Evolutionary conservation across 2,113 vertebrate genomes (phyloP), one percentile per base, ranked within the genome.

Genomic region (Corydoras maculifer): DNA sequence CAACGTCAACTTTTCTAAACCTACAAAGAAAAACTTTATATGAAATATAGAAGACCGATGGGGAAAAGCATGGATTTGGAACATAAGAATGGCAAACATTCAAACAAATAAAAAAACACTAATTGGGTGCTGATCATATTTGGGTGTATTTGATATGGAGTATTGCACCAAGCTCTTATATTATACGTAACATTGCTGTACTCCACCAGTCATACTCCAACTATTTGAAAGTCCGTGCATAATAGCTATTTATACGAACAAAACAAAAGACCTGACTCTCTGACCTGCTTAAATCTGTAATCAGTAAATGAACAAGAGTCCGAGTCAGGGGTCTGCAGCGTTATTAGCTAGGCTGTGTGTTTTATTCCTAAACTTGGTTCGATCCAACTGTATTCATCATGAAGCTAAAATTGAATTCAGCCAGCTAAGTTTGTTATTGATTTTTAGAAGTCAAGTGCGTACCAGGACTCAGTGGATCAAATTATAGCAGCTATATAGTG

Each of bases 1-100:
- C 15, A 62, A 67, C 48, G 60, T 65, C 50, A 60, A 61, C 61
- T 71, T 73, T 49, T 58, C 62, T 13, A 30, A 70, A 49, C 35
- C 10, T 11, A 35, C 25, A n/a, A 58, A 70, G 55, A 72, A 10
- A 59, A 63, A 30, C 15, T 5, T 8, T 54, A 18, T 63, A 53
- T 63, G 32, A 74, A 31, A 64, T 58, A 30, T 31, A 43, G 35
- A 49, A 54, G 58, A n/a, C 60, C 30, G 13, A 2, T 8, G 61
- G 31, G 9, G 2, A 5, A 51, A 51, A 48, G 35, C 7, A 5
- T 43, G 35, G 35, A 8, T 43, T 43, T 43, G 7, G 35, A 43
- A 43, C 35, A 43, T 43, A 43, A 43, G 35, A 43, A 43, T 8
- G 35, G 35, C 7, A 43, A 43, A 43, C 35, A 43, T 43, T 43